Evolutionary conservation across 64 coral and sea anemone species (phyloP), one percentile per base, ranked within the genome.

Genomic region (Porites australiensis): DNA sequence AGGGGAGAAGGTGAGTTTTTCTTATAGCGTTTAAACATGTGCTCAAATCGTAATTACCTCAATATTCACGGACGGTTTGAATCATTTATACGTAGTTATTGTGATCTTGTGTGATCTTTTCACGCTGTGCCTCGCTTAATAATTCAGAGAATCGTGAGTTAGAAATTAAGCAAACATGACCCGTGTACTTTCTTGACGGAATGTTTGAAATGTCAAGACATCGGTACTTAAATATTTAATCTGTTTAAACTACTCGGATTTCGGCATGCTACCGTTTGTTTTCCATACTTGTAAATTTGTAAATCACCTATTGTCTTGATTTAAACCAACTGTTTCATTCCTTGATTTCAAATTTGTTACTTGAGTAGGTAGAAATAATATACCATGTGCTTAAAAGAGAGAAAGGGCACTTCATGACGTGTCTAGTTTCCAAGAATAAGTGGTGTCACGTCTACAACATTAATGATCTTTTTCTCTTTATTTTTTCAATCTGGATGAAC

Each of bases 1-100:
- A 93, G 87, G 53, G 79, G 93, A 70, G 98, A 99, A 76, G 98
- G 98, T 99, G 82, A 37, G 83, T 43, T n/a, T 45, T 48, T 57
- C 22, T 15, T 88, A 58, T 64, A 55, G 64, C 21, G 75, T 49
- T 77, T 20, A 89, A 44, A 16, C 82, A 18, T 66, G 86, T 37
- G 27, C 27, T 37, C 27, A 79, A 90, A 47, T 60, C 2, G 3
- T 77, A 77, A 89, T 12, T 70, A 53, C 52, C 19, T 20, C n/a
- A 58, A 70, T 48, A 9, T n/a, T 70, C 43, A 83, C 15, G 19
- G 13, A 63, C 21, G 76, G 67, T 23, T 62, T 79, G 72, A 82
- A 77, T 95, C 82, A 67, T 95, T 80, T 87, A 51, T 84, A 19
- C 51, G 44, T 84, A 4, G 5, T 67, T 68, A 69, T 22, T 84